Evolutionary conservation across 2,888 invertebrate genomes (phyloP).

Genomic region (Stenchaetothrips biformis): DNA sequence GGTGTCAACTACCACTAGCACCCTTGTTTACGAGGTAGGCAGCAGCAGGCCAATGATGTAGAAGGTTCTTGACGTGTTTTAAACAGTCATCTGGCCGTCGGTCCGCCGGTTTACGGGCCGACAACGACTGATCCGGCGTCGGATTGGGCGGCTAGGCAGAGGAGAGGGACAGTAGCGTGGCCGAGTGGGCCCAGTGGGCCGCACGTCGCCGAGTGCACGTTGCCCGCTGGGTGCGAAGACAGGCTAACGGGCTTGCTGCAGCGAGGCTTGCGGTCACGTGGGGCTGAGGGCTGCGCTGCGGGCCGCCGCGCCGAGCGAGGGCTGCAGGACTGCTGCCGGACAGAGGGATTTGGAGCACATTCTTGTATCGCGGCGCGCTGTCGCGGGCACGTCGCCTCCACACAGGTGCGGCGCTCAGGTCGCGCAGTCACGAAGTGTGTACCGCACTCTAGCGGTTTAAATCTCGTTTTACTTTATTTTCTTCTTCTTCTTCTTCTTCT

Average conservation of each 20-base stretch:
- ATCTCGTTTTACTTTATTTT: too few species aligned
- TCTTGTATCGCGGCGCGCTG: slow-evolving; percentile 16
- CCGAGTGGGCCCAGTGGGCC: too few species aligned
- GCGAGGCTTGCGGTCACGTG: not conserved
- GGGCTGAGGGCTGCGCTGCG: not conserved
- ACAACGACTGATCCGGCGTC: not conserved
- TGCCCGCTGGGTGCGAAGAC: not conserved
- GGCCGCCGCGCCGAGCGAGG: not conserved
- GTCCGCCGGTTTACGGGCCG: not conserved
- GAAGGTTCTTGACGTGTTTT: not conserved
- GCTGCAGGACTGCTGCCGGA: not conserved
- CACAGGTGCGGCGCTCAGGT: too few species aligned
- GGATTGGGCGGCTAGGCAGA: not conserved
- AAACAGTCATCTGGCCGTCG: not conserved
- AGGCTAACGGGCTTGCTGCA: not conserved
- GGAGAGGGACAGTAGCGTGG: not conserved
- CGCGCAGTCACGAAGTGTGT: too few species aligned
- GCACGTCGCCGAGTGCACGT: not conserved
- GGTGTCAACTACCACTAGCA: not conserved
- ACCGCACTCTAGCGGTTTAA: too few species aligned
- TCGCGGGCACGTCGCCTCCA: not conserved
- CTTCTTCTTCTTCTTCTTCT: too few species aligned
- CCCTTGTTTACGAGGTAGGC: not conserved
- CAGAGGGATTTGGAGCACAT: slow-evolving; percentile 10
- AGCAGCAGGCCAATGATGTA: not conserved